Conservation (phyloP, 1,140 invertebrate species). For the Ectropis grisescens region DNA sequence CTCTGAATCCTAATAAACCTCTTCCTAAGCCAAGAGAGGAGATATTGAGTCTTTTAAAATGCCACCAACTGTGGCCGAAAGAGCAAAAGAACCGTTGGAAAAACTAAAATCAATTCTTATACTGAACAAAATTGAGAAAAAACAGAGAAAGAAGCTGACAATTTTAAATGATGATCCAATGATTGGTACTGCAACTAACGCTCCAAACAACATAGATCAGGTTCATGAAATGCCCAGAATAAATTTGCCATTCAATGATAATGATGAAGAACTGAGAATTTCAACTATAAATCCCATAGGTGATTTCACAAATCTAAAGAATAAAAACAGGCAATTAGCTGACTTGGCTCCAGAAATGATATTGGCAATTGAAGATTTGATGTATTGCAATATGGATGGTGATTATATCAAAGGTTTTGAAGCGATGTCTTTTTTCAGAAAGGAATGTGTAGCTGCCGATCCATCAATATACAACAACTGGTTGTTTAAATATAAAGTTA, state of each 20-base stretch:
- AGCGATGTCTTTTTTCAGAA: constrained; percentile 38
- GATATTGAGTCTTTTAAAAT: constrained; percentile 54
- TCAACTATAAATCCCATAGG: constrained; percentile 41
- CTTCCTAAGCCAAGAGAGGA: constrained; percentile 56
- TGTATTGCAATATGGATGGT: constrained; percentile 44
- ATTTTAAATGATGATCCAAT: constrained; percentile 1
- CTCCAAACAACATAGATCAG: constrained; percentile 8
- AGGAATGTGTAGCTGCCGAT: constrained; percentile 35
- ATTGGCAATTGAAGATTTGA: constrained; percentile 49
- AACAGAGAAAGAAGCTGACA: constrained; percentile 25
- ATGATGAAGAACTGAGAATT: no score
- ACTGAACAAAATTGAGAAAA: constrained; percentile 50
- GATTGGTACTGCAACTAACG: constrained; percentile 1
- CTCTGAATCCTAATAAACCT: constrained; percentile 51
- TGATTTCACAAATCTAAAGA: constrained; percentile 42
- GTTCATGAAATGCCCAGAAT: constrained; percentile 23
- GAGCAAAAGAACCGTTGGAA: constrained; percentile 36
- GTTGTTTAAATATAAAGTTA: constrained; percentile 43
- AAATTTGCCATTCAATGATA: constrained; percentile 1
- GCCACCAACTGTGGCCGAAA: constrained; percentile 43
- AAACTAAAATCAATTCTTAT: constrained; percentile 47
- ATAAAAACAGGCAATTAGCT: constrained; percentile 25
- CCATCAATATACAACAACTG: constrained; percentile 54
- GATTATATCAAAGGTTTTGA: constrained; percentile 43
- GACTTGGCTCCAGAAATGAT: constrained; percentile 35